These are phyloP conservation scores for Lepeophtheirus salmonis DNA, from an alignment of 1,140 invertebrate species.

Conservation along the genomic window DNA sequence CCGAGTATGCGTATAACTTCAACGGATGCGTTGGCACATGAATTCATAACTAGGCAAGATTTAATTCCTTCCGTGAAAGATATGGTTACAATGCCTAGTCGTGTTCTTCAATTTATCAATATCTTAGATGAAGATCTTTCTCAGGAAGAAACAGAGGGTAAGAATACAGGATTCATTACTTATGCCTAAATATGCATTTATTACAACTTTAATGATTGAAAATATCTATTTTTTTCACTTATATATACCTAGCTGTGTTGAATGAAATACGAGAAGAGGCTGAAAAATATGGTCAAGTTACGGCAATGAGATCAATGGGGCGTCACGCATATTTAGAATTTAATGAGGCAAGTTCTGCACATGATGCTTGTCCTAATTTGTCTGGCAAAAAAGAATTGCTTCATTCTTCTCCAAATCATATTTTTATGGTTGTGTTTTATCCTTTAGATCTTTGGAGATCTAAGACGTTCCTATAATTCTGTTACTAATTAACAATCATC, in stretches of 20 bases:
- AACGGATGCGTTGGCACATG: background rate
- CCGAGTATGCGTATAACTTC: background rate
- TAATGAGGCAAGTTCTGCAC: background rate
- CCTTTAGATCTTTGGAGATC: background rate
- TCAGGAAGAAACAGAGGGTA: conserved; percentile 1
- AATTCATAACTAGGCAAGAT: background rate
- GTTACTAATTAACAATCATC: too few relatives aligned
- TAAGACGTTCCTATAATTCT: background rate
- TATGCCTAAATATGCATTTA: background rate
- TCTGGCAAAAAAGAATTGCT: background rate
- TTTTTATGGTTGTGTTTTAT: background rate
- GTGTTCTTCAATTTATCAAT: background rate
- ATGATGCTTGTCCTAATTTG: background rate
- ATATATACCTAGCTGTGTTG: background rate
- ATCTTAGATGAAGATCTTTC: background rate
- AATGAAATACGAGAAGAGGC: background rate
- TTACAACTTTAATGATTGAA: background rate
- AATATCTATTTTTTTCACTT: background rate
- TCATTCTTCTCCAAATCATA: background rate
- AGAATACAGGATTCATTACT: background rate
- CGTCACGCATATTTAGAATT: background rate
- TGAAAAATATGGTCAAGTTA: background rate
- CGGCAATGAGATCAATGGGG: background rate
- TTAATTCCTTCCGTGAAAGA: conserved; percentile 6
- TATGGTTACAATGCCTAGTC: conserved; percentile 2